Percentiles rank a stretch among this genome's conserved stretches.
phyloP scores from a whole-genome alignment of 2,797 vertebrate species.

The Paramormyrops hopkinsi region DNA sequence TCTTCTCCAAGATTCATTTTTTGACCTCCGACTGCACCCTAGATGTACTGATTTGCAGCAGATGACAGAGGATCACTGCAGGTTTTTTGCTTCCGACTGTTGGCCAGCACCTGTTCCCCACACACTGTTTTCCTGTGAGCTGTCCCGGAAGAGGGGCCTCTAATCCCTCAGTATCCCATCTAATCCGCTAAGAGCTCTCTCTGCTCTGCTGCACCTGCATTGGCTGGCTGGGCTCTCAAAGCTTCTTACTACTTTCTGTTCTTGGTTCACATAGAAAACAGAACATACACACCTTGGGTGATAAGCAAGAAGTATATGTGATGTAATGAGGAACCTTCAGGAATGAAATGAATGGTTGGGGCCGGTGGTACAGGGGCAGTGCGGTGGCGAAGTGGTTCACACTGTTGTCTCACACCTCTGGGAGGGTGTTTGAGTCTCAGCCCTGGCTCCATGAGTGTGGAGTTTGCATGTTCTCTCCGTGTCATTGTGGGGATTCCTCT shows the following conservation, averaged over 20 bases:
- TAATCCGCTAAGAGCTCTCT: conserved; percentile 57
- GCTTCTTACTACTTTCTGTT: conserved; percentile 60
- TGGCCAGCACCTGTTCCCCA: neutral
- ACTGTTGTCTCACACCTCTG: neutral
- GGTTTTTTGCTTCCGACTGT: neutral
- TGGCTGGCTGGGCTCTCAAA: conserved; percentile 48
- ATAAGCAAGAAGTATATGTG: neutral
- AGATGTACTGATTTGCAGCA: neutral
- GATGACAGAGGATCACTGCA: neutral
- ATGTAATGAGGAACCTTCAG: neutral
- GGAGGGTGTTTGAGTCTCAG: neutral
- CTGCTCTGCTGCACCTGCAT: conserved; percentile 46
- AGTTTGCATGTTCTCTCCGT: neutral
- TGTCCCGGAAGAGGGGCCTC: conserved; percentile 38
- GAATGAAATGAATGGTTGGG: neutral
- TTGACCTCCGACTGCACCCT: neutral
- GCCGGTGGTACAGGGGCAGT: neutral
- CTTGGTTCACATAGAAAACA: conserved; percentile 26
- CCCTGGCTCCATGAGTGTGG: neutral
- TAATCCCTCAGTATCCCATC: conserved; percentile 68
- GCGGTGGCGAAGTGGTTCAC: neutral
- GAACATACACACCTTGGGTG: neutral
- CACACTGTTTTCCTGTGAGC: conserved; percentile 1
- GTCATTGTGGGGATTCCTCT: neutral
- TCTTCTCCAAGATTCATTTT: neutral